Evolutionary conservation across 2,113 vertebrate species (phyloP), one percentile per base, ranked within the genome.

Genomic region (Accipiter cooperii): DNA sequence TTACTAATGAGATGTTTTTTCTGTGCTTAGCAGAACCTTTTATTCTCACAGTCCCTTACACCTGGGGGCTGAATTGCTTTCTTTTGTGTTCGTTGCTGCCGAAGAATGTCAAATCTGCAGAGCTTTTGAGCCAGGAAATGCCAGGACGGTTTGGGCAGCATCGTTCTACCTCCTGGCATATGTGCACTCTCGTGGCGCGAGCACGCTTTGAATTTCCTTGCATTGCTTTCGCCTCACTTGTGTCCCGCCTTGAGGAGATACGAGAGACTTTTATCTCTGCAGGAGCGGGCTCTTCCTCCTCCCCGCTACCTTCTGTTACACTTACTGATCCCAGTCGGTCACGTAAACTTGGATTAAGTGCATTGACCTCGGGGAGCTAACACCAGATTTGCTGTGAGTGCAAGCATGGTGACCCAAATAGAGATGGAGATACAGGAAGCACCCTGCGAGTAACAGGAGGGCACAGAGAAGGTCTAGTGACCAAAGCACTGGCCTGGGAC

Each of bases 301-400:
- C 88, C 76, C 60, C 1, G 0, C 68, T 61, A 28, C 94, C 87
- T 93, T 95, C 95, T 97, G 89, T 42, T 58, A 10, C 3, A 2
- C 76, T 77, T 13, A 5, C 60, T 57, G 83, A 84, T 95, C 95
- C 90, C 89, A 65, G 47, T 78, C 2, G 0, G 69, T 94, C 93
- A 87, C 24, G 13, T 51, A 84, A 93, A 89, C 65, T 82, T 78
- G 95, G 96, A 96, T 93, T 93, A 94, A 95, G 69, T 40, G 54
- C 46, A 1, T 54, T 91, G 92, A 93, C 84, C 90, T 68, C 2
- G 0, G 49, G 73, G 68, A 87, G 65, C 60, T 95, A 25, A 93
- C 60, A 19, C 42, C 76, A 63, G 86, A 44, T 96, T 95, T 95
- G 68, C 55, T 22, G 26, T 12, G 20, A 63, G 76, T 5, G 0